Evolutionary conservation across 2,113 vertebrate genomes (phyloP).

Genomic region (Ciconia boyciana): DNA sequence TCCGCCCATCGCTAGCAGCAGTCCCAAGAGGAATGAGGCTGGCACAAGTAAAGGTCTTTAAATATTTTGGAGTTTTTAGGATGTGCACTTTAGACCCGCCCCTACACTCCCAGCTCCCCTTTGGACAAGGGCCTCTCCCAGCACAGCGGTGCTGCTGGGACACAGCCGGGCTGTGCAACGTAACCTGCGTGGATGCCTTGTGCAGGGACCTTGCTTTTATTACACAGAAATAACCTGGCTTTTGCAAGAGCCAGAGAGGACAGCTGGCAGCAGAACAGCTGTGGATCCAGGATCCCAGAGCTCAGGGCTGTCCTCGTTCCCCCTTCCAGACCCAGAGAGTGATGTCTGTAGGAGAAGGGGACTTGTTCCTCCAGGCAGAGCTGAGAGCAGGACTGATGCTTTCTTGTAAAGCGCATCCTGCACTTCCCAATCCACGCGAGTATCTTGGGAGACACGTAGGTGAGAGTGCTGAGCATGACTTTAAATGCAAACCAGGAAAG

Average conservation of each 20-base stretch:
- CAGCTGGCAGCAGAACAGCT: neutral
- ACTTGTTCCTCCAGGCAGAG: neutral
- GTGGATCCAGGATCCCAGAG: neutral
- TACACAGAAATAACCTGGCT: neutral
- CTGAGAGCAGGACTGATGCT: neutral
- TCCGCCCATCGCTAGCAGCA: neutral
- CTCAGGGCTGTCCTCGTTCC: neutral
- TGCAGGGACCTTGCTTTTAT: neutral
- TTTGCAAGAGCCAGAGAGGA: neutral
- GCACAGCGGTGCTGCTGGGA: neutral
- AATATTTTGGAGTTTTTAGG: neutral
- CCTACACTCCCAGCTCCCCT: neutral
- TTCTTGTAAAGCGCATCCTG: neutral
- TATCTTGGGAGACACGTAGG: neutral
- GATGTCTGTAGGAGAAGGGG: neutral
- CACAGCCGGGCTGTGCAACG: neutral
- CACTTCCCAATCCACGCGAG: neutral
- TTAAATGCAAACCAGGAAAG: neutral
- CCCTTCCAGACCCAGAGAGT: neutral
- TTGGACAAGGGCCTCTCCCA: neutral
- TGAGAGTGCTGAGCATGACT: neutral
- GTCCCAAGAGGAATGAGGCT: neutral
- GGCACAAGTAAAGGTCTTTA: neutral
- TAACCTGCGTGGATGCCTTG: fast-evolving
- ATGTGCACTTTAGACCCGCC: neutral